Evolutionary conservation across 2,113 vertebrate species (phyloP).

Genomic region (Lutjanus erythropterus): DNA sequence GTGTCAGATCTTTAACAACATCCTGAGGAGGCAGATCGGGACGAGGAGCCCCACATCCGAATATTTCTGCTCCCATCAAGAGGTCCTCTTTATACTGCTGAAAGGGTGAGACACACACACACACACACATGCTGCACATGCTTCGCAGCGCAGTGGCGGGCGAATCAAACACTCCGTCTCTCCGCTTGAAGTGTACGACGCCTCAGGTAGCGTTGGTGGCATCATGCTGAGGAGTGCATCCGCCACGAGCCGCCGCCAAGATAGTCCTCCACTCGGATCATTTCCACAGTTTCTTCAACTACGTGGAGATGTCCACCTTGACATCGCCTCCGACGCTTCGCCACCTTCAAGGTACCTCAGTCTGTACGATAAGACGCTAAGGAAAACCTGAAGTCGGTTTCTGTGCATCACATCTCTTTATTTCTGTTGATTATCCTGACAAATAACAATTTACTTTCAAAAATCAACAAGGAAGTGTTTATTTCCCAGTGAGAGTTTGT

Average conservation of each 20-base stretch:
- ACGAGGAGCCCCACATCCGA: constrained; percentile 95
- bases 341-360: constrained; percentile 93
- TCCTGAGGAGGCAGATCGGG: constrained; percentile 95
- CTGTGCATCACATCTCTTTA: no score
- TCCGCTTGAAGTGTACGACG: constrained; percentile 88
- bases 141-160: background rate
- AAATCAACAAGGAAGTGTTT: no score
- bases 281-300: constrained; percentile 94
- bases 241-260: constrained; percentile 95
- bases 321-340: constrained; percentile 99
- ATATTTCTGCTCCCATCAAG: constrained; percentile 95
- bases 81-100: constrained; percentile 94
- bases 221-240: constrained; percentile 98
- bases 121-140: background rate
- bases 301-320: constrained; percentile 99
- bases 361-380: background rate
- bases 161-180: background rate
- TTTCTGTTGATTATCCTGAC: no score
- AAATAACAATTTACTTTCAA: no score
- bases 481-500: no score
- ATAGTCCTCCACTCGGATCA: constrained; percentile 91
- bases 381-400: no score
- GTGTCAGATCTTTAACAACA: constrained; percentile 99
- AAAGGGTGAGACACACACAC: constrained; percentile 88
- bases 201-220: constrained; percentile 93